A percentile compares a stretch with the other conserved stretches of the same genome.
Conservation (phyloP, 2,888 invertebrate species). For the Sinotaia quadrata region DNA sequence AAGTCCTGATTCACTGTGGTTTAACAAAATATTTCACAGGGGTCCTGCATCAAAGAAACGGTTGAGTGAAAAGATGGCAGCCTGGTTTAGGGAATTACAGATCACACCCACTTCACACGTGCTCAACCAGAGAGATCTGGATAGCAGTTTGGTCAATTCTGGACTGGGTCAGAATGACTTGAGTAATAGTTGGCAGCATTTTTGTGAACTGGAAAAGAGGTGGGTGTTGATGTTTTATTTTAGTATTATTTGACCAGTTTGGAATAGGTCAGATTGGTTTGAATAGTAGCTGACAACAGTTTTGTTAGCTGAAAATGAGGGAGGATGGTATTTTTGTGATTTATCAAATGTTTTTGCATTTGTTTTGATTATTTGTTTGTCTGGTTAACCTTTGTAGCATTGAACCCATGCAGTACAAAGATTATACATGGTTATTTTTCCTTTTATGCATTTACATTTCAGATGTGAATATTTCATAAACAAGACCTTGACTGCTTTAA, state of each 20-base stretch:
- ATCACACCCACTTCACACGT: constrained; percentile 4
- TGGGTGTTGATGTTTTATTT: constrained; percentile 5
- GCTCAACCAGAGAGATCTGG: background rate
- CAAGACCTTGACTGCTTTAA: no score
- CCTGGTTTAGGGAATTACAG: constrained; percentile 33
- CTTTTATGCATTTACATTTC: no score
- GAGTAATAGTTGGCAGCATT: constrained; percentile 34
- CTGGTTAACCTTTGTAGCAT: no score
- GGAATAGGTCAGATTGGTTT: no score
- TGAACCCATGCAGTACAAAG: no score
- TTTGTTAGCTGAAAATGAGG: no score
- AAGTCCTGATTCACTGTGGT: background rate
- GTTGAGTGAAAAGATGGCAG: constrained; percentile 40
- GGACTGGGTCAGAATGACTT: background rate
- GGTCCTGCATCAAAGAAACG: constrained; percentile 31
- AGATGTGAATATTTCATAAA: no score
- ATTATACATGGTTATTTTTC: no score
- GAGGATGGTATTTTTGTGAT: no score
- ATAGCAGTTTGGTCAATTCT: constrained; percentile 36
- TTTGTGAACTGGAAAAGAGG: constrained; percentile 42
- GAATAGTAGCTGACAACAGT: no score
- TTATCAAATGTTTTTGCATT: no score
- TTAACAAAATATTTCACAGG: background rate
- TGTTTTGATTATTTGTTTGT: no score
- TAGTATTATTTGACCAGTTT: background rate